Base-by-base conservation (phyloP, 53 echinoderm and acorn worm species). In the Echinarachnius parma region DNA sequence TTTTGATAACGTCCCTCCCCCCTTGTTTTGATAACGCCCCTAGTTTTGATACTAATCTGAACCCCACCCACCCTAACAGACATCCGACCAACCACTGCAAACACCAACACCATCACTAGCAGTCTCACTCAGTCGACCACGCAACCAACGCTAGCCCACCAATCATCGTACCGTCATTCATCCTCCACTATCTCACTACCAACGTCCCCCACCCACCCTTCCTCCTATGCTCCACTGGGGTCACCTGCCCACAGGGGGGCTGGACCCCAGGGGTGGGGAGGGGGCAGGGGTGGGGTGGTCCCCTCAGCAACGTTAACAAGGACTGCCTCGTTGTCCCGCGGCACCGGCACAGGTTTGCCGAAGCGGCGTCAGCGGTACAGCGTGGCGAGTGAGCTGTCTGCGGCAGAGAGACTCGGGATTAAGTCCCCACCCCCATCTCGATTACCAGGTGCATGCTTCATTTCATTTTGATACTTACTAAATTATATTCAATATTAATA, bases 391-490 rank as follows among this genome's bases (percentile, higher is more conserved):
- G 84, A 85, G 59, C 71, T 91, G 21, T 91, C 96, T 16, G 96
- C 96, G 4, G 96, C 85, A 34, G 82, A 96, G 81, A 84, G 91
- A 36, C 86, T 96, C 21, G 87, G 91, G 48, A 85, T 96, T 54
- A 87, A 82, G 81, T 78, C 80, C 68, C 80, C 96, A 42, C 93
- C 93, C 59, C 93, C 93, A 44, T 46, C 78, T 76, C 80, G 93
- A 69, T 16, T 69, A 31, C 34, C 70, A 69, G 70, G 70, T 69
- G 70, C 70, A 69, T 69, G 70, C 42, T 72, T 42, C 75, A 57
- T 75, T 59, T 78, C 78, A 78, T 63, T 45, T 44, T 42, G 39
- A 64, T 64, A 35, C 64, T 45, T 9, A 21, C n/a, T n/a, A n/a
- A n/a, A n/a, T n/a, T n/a, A n/a, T n/a, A n/a, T n/a, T n/a, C n/a